Evolutionary conservation across 2,797 vertebrate species (phyloP).

Genomic region (Muraenolepis orangiensis): DNA sequence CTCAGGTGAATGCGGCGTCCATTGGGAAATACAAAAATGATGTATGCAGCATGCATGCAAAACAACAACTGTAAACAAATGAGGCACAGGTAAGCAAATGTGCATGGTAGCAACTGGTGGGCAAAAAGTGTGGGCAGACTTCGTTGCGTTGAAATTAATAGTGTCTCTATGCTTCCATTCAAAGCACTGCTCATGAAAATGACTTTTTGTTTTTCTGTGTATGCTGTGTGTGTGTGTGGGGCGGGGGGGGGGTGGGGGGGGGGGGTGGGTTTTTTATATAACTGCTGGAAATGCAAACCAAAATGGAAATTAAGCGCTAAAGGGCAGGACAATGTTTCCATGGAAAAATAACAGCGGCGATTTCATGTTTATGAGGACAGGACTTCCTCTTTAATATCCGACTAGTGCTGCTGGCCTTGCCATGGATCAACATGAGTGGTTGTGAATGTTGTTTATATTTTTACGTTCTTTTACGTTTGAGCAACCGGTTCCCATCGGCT

Average conservation of each 20-base stretch:
- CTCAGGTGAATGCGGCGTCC: too few species aligned
- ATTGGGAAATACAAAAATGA: too few species aligned
- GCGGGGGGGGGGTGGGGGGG: too few species aligned
- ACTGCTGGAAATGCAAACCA: conserved; percentile 49
- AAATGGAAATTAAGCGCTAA: conserved; percentile 27
- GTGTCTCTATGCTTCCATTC: not conserved
- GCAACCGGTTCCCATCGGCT: not conserved
- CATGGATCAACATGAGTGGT: not conserved
- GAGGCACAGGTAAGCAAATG: not conserved
- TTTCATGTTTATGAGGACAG: not conserved
- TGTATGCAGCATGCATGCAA: conserved; percentile 7
- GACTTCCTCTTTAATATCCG: not conserved
- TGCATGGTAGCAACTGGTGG: not conserved
- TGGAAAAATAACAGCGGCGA: conserved; percentile 32
- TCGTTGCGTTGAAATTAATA: not conserved
- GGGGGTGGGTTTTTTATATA: conserved; percentile 11
- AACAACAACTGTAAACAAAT: not conserved
- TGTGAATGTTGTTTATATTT: not conserved
- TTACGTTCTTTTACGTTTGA: not conserved
- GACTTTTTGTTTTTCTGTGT: conserved; percentile 25
- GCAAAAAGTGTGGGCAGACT: not conserved
- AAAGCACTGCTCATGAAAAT: not conserved
- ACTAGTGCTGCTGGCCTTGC: too few species aligned
- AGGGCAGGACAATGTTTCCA: conserved; percentile 48
- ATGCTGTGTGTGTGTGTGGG: too few species aligned